Percentiles rank a stretch among this genome's conserved stretches.
Evolutionary conservation across 2,888 invertebrate genomes (phyloP).

Genomic region (Loripinus fragilis): DNA sequence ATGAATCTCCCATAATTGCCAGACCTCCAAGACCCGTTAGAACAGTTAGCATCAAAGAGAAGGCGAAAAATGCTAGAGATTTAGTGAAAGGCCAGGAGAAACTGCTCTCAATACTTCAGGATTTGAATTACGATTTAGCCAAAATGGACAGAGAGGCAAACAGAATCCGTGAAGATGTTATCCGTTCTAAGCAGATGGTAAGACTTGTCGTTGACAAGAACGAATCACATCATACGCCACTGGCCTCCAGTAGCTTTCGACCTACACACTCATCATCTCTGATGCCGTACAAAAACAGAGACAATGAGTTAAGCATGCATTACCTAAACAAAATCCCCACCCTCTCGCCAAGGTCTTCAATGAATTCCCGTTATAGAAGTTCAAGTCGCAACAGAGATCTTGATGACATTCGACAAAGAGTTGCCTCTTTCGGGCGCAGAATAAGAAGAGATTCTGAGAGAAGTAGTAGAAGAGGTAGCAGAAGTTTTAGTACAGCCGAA

Average conservation of each 20-base stretch:
- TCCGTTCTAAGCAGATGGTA: constrained; percentile 51
- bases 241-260: background rate
- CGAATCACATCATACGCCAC: constrained; percentile 30
- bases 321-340: constrained; percentile 31
- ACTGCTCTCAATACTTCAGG: constrained; percentile 43
- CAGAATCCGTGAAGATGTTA: constrained; percentile 51
- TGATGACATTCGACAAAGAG: constrained; percentile 19
- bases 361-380: background rate
- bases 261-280: background rate
- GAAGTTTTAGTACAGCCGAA: too few relatives aligned
- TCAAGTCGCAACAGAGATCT: background rate
- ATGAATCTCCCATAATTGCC: background rate
- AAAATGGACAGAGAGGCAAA: constrained; percentile 57
- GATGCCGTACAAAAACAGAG: background rate
- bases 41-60: background rate
- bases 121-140: constrained; percentile 45
- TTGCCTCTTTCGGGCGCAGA: background rate
- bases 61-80: constrained; percentile 47
- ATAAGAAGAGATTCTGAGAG: background rate
- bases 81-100: constrained; percentile 49
- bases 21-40: background rate
- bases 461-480: background rate
- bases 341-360: background rate
- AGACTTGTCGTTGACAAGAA: constrained; percentile 31
- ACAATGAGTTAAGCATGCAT: background rate